Evolutionary conservation across 2,888 invertebrate genomes (phyloP), one percentile per base, ranked within the genome.

Genomic region (Eurytoma californica): DNA sequence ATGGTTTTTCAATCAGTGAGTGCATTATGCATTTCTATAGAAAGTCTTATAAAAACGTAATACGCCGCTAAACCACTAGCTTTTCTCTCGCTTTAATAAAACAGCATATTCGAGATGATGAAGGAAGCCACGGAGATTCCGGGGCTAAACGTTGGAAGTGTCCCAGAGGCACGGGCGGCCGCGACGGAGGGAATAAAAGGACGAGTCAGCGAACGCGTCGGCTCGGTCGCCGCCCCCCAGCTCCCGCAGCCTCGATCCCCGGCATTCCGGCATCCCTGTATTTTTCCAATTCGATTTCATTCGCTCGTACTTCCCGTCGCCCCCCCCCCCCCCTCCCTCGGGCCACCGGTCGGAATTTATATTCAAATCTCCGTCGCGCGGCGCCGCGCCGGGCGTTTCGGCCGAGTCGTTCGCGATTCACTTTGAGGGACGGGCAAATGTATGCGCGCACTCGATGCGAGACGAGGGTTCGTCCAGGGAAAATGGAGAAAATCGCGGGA

Each of bases 341-440:
- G 53, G 49, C 20, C 79, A 68, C 75, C 72, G 83, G 82, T 84
- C 51, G 18, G 74, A 66, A 80, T 80, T 80, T 80, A 77, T 77
- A 80, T 80, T 80, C 72, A 68, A 80, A 73, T 77, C 80, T 77
- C 77, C 61, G 77, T 73, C 63, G 77, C 53, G 70, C 72, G 72
- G 63, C 55, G 24, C 66, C 79, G 24, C 66, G 39, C 61, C 49
- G 65, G 68, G n/a, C 69, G 61, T 58, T 66, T 57, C 57, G 28
- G 47, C 30, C 57, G 68, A 55, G 53, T 77, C 63, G 18, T 72
- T 61, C 61, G 60, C 70, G 30, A 75, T 75, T 79, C 74, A 53
- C 60, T 75, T 79, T 75, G 66, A 72, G 58, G 28, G 68, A 30
- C 53, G 9, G 28, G 39, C 39, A 70, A 77, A 77, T 72, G 66